These are phyloP conservation scores for Vanessa atalanta DNA, from an alignment of 1,140 invertebrate species.

Conservation along the genomic window DNA sequence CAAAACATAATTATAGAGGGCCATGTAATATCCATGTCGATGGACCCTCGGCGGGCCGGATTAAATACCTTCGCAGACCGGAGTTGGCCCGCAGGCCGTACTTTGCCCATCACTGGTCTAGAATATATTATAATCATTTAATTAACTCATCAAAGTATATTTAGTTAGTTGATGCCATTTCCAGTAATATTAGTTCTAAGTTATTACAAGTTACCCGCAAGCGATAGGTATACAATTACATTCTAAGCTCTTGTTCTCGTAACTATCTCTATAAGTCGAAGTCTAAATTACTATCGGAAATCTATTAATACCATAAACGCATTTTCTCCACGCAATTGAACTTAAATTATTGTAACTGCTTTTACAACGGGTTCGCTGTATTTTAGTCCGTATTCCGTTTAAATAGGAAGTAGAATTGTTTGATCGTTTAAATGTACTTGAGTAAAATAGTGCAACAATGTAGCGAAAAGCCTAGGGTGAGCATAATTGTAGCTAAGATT, in stretches of 20 bases:
- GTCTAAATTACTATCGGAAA: slow-evolving; percentile 10
- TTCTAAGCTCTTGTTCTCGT: background rate
- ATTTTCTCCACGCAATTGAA: slow-evolving; percentile 16
- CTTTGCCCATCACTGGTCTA: too few relatives aligned
- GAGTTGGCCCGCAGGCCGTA: too few relatives aligned
- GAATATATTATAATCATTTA: too few relatives aligned
- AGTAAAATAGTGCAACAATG: background rate
- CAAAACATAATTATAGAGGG: too few relatives aligned
- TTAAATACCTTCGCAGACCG: too few relatives aligned
- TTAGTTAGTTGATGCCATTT: background rate
- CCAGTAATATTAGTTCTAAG: background rate
- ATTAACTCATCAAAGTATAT: too few relatives aligned
- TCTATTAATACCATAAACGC: slow-evolving; percentile 13
- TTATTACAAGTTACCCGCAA: background rate
- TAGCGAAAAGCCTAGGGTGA: slow-evolving; percentile 9
- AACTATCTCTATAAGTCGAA: slow-evolving; percentile 10
- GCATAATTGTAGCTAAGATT: slow-evolving; percentile 3
- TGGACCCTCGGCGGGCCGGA: too few relatives aligned
- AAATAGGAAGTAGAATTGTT: background rate
- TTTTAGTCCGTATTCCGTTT: background rate
- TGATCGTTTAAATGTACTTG: background rate
- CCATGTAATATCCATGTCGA: too few relatives aligned
- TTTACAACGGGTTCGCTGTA: background rate
- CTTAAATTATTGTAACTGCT: slow-evolving; percentile 9
- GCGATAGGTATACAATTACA: background rate